phyloP scores from a whole-genome alignment of 2,113 vertebrate species.

The Pelvicachromis taeniatus region DNA sequence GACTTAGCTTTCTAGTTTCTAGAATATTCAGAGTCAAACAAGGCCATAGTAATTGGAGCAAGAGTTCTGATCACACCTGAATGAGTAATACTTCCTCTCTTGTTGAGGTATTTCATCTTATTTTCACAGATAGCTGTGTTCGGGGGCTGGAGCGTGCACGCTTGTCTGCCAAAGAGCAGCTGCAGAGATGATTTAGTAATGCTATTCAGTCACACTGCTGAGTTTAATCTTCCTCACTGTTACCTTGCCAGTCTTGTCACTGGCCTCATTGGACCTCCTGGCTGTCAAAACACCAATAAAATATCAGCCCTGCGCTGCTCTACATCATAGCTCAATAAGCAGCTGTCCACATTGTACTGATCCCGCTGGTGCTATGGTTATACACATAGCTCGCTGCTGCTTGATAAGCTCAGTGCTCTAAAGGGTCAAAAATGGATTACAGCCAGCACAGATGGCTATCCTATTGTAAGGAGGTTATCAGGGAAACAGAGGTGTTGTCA shows the following conservation, averaged over 20 bases:
- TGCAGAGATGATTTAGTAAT: constrained; percentile 42
- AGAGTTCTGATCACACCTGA: background rate
- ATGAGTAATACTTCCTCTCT: background rate
- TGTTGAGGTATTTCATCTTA: background rate
- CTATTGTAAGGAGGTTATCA: background rate
- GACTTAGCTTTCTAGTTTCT: background rate
- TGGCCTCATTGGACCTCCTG: background rate
- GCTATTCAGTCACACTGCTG: constrained; percentile 26
- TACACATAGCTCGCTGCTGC: background rate
- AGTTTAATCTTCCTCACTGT: constrained; percentile 40
- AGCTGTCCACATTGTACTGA: background rate
- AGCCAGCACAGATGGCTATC: background rate
- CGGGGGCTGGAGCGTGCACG: background rate
- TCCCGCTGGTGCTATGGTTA: constrained; percentile 10
- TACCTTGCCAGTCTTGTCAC: constrained; percentile 5
- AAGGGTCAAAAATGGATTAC: background rate
- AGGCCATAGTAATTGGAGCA: background rate
- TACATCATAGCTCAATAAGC: constrained; percentile 47
- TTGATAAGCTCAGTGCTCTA: background rate
- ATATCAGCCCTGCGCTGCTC: background rate
- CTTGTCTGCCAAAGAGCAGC: background rate
- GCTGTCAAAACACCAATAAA: constrained; percentile 33
- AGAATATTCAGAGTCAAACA: background rate
- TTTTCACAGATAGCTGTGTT: background rate
- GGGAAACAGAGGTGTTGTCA: background rate